Percentiles rank a stretch among this genome's conserved stretches.
These are phyloP conservation scores for Phenganax marumi DNA, from an alignment of 92 coral and sea anemone genomes.

Conservation along the genomic window DNA sequence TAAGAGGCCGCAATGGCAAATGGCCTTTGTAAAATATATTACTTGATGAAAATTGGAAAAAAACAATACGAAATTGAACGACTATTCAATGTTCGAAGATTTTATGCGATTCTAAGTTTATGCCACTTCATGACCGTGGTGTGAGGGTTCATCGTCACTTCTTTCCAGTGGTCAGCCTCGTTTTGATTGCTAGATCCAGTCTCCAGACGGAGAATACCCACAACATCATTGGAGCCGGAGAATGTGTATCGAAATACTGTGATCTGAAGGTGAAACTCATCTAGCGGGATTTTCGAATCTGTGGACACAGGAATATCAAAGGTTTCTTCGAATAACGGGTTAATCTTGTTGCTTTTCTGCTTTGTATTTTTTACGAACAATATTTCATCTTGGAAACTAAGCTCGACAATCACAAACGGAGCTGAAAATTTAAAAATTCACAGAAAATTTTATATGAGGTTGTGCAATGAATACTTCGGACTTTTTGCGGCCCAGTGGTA, in stretches of 20 bases:
- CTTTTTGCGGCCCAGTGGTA: no score
- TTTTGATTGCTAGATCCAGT: constrained; percentile 67
- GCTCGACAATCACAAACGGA: constrained; percentile 72
- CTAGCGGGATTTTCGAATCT: constrained; percentile 69
- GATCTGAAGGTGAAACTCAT: constrained; percentile 73
- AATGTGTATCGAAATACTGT: constrained; percentile 65
- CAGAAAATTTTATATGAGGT: background rate
- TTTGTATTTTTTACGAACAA: constrained; percentile 66
- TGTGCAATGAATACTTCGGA: background rate
- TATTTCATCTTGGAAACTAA: constrained; percentile 64
- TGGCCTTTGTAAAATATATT: no score
- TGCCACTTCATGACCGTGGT: constrained; percentile 81
- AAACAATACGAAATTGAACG: background rate
- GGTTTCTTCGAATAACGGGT: constrained; percentile 55
- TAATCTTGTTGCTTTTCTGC: constrained; percentile 61
- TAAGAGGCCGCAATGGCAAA: no score
- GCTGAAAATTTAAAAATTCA: constrained; percentile 41
- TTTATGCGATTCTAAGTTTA: constrained; percentile 48
- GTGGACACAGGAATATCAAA: constrained; percentile 79
- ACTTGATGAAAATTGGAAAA: background rate
- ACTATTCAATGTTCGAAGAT: background rate
- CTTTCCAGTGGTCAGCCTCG: constrained; percentile 86
- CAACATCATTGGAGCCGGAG: constrained; percentile 63
- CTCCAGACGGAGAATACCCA: constrained; percentile 73
- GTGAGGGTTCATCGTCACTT: constrained; percentile 79